Evolutionary conservation across 1,140 invertebrate genomes (phyloP).

Genomic region (Bombus impatiens): DNA sequence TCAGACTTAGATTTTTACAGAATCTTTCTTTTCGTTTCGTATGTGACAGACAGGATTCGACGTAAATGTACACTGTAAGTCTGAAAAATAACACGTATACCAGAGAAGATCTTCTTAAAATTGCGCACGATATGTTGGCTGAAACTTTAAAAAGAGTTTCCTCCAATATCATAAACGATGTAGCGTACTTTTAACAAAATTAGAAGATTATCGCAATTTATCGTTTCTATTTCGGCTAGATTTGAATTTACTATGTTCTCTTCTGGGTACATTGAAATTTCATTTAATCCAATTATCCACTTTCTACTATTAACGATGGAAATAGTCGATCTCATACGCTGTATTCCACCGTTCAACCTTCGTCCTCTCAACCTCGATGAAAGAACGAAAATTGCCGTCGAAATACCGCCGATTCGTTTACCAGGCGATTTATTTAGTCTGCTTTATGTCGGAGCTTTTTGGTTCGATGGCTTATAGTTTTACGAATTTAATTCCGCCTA

Average conservation of each 20-base stretch:
- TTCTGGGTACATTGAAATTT: too few relatives aligned
- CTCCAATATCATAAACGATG: neutral
- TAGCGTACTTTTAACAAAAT: neutral
- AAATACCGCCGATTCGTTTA: neutral
- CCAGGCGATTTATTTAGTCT: neutral
- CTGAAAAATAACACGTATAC: neutral
- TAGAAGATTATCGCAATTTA: neutral
- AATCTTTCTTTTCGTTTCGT: too few relatives aligned
- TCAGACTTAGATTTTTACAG: neutral
- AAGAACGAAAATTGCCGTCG: neutral
- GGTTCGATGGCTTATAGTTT: neutral
- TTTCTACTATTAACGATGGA: too few relatives aligned
- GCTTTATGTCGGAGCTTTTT: too few relatives aligned
- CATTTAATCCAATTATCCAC: too few relatives aligned
- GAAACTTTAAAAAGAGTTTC: neutral
- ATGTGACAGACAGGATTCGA: neutral
- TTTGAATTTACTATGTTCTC: too few relatives aligned
- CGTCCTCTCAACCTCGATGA: too few relatives aligned
- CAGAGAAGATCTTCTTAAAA: neutral
- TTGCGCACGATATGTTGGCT: neutral
- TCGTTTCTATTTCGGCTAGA: neutral
- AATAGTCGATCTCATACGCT: too few relatives aligned
- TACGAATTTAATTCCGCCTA: conserved; percentile 24
- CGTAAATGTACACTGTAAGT: neutral
- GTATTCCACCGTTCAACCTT: too few relatives aligned